Conservation (phyloP, 1,140 invertebrate species). For the Chironomus striatipennis region DNA sequence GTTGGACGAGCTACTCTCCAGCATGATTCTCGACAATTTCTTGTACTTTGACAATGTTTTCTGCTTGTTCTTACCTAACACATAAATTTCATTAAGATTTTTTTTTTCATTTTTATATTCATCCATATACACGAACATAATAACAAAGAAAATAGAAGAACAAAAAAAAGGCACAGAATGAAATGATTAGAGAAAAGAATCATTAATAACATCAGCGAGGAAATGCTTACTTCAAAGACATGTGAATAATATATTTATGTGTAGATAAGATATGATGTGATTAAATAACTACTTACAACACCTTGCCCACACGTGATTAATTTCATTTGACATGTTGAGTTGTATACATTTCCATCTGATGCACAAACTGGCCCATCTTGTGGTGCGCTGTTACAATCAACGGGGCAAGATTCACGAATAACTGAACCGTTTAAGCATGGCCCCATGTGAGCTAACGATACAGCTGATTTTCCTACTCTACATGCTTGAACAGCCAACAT, state of each 20-base stretch:
- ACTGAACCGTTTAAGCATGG: slow-evolving; percentile 82
- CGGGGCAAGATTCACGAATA: slow-evolving; percentile 77
- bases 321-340: slow-evolving; percentile 89
- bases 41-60: slow-evolving; percentile 84
- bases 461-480: slow-evolving; percentile 47
- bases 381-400: slow-evolving; percentile 72
- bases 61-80: slow-evolving; percentile 61
- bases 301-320: slow-evolving; percentile 80
- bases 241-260: neutral
- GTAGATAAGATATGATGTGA: neutral
- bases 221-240: neutral
- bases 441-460: slow-evolving; percentile 67
- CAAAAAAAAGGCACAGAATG: neutral
- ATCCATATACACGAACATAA: neutral
- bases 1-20: slow-evolving; percentile 82
- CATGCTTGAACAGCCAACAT: slow-evolving; percentile 71
- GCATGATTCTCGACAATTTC: slow-evolving; percentile 81
- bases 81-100: slow-evolving; percentile 27
- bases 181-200: neutral
- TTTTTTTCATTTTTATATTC: too few relatives aligned
- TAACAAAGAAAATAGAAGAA: neutral
- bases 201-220: neutral
- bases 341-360: slow-evolving; percentile 86
- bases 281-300: slow-evolving; percentile 40
- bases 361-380: slow-evolving; percentile 84